Evolutionary conservation across 1,140 invertebrate genomes (phyloP).

Genomic region (Apis florea): DNA sequence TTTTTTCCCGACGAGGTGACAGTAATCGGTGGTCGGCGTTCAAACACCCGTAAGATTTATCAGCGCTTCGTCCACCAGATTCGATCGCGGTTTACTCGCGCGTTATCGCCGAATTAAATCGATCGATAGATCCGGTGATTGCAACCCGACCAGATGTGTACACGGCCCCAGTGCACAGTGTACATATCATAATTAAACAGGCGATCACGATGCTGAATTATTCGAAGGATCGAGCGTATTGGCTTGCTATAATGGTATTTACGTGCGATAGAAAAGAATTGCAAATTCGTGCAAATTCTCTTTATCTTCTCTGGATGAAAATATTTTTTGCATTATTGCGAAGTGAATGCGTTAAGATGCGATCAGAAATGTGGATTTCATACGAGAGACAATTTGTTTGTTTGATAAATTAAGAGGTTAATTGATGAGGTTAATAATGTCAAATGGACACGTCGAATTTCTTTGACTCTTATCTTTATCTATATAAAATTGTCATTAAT

Average conservation of each 20-base stretch:
- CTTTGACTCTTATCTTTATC: no score
- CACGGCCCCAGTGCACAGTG: conserved; percentile 26
- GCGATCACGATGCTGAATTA: conserved; percentile 43
- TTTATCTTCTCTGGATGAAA: background rate
- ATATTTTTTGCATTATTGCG: background rate
- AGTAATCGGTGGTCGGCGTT: conserved; percentile 29
- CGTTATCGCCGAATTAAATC: conserved; percentile 57
- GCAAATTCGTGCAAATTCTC: background rate
- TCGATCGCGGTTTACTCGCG: conserved; percentile 10
- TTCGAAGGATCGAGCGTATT: conserved; percentile 11
- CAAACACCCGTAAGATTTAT: conserved; percentile 1
- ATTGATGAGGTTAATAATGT: no score
- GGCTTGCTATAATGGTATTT: background rate
- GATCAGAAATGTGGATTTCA: no score
- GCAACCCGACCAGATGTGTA: conserved; percentile 28
- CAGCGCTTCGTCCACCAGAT: background rate
- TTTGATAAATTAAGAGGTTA: no score
- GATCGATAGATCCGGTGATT: conserved; percentile 55
- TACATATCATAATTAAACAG: conserved; percentile 66
- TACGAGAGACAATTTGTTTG: no score
- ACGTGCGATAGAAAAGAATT: background rate
- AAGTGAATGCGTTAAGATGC: background rate
- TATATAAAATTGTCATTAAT: no score
- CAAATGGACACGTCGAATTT: no score
- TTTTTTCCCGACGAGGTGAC: conserved; percentile 46